Percentiles rank a stretch among this genome's conserved stretches.
phyloP scores from a whole-genome alignment of 2,888 invertebrate species.

The Clepsis dumicolana region DNA sequence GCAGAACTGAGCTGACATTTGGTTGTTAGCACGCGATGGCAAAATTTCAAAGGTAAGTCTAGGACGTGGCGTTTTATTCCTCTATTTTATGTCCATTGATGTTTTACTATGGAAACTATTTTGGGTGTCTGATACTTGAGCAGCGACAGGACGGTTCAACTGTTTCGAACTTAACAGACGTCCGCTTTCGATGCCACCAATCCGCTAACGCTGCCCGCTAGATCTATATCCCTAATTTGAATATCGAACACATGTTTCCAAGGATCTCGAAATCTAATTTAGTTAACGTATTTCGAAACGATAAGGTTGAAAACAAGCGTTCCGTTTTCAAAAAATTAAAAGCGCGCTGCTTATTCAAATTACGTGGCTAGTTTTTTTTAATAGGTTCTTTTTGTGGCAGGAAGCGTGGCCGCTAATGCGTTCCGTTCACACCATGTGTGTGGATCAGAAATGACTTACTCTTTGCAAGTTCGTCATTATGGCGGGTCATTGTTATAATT shows the following conservation, averaged over 20 bases:
- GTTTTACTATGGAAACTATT: constrained; percentile 10
- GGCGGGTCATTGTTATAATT: constrained; percentile 67
- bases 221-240: constrained; percentile 64
- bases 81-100: constrained; percentile 31
- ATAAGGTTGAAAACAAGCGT: constrained; percentile 33
- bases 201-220: constrained; percentile 59
- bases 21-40: constrained; percentile 41
- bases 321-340: constrained; percentile 32
- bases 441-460: constrained; percentile 67
- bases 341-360: constrained; percentile 64
- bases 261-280: constrained; percentile 48
- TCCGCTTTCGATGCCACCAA: constrained; percentile 68
- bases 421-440: constrained; percentile 75
- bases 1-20: constrained; percentile 39
- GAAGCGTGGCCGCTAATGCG: constrained; percentile 70
- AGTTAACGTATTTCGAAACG: constrained; percentile 18
- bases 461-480: constrained; percentile 48
- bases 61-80: constrained; percentile 18
- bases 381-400: constrained; percentile 58
- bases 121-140: neutral
- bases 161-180: constrained; percentile 68
- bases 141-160: constrained; percentile 57
- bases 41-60: constrained; percentile 34
- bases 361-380: constrained; percentile 56
- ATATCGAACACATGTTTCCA: constrained; percentile 62